Base-by-base conservation (phyloP, 1,140 invertebrate genomes). In the Hyposmocoma kahamanoa region DNA sequence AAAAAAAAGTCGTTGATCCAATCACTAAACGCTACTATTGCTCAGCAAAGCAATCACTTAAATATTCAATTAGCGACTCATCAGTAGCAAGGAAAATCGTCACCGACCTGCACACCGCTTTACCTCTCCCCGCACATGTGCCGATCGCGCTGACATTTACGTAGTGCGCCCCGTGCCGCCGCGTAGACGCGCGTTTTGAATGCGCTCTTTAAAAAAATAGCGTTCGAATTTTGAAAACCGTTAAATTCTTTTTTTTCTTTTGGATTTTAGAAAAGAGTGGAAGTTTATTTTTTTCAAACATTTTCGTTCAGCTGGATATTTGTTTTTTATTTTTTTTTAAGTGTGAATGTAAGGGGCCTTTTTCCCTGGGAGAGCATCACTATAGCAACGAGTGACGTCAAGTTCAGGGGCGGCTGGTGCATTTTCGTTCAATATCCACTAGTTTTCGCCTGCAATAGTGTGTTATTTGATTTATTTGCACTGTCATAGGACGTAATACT, bases 361-460 rank as follows among this genome's bases (percentile, higher is more conserved):
- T 70, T 71, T 72, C 60, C 77, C 77, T 65, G 75, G 73, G 75
- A 75, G 52, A 62, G 67, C 51, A 78, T 83, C 75, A 67, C 73
- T 77, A 79, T 79, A 76, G 77, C 72, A 78, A 79, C 77, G 66
- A n/a, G 72, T 83, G 76, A 77, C 77, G 75, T 79, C 80, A 84
- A 84, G 80, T 84, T 84, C 80, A 84, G 48, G 77, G 80, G 67
- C 77, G 80, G 60, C 59, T 75, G 65, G 77, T 84, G 80, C 80
- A 84, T 78, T 74, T 67, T 74, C 64, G 80, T 71, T 84, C 75
- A 59, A 80, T 80, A 84, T 74, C 67, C 60, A 68, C 50, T 65
- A 53, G 55, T 67, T 61, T 57, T 41, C 19, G n/a, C n/a, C 19
- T 21, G 8, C 15, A 36, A 17, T 17, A 36, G 32, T 36, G 32